Base-by-base conservation (phyloP, 1,140 invertebrate species). In the Steinernema khuongi region DNA sequence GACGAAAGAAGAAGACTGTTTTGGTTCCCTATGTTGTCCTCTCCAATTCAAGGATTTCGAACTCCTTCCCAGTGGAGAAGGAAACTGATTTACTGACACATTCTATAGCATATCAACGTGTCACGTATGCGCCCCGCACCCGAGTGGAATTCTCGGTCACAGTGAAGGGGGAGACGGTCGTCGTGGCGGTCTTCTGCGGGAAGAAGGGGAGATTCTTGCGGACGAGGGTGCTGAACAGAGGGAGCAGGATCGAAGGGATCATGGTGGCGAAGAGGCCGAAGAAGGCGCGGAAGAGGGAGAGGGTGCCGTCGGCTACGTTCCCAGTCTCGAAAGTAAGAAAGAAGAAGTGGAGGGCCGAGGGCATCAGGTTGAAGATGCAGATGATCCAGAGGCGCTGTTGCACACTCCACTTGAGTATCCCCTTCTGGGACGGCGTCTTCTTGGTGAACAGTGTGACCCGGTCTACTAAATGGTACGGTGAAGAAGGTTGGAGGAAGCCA, bases 261-360 rank as follows among this genome's bases (percentile, higher is more conserved):
- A 60, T 60, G 7, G 50, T 60, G 2, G 50, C 50, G 50, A 60
- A 60, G 50, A 60, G 50, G 26, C 50, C 50, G 22, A 60, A 60
- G 22, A 60, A 60, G 4, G 50, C 11, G 4, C 50, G 11, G 22
- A 60, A 14, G 4, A 60, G 50, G 2, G 50, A 14, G 14, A 60
- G 2, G 26, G 26, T 60, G 50, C 50, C 50, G 50, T 11, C 22
- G 11, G 50, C 14, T 4, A 26, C 2, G 7, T 41, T 7, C 14
- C 26, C 4, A 22, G 50, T 14, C 19, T 60, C 4, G 50, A 14
- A 60, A 22, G 50, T 60, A 11, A 60, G 22, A 22, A 60, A 60
- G 26, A 60, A 60, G 19, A 60, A 14, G 50, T 60, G 50, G 50
- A 60, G 4, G 14, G 50, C 50, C 4, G 50, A 60, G 4, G 50